Evolutionary conservation across 2,888 invertebrate genomes (phyloP).

Genomic region (Scaptomyza reducta): DNA sequence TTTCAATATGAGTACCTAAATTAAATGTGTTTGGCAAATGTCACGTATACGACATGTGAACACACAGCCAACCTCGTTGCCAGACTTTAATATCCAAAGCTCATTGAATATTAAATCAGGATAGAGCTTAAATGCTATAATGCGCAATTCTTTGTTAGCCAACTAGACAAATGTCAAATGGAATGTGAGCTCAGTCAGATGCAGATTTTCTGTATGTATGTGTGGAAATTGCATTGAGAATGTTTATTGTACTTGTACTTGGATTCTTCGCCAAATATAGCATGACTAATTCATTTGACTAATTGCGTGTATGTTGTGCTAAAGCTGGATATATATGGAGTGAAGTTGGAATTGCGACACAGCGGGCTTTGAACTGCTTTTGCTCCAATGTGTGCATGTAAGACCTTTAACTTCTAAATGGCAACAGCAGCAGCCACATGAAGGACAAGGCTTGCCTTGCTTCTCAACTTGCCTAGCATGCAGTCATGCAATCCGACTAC

Average conservation of each 20-base stretch:
- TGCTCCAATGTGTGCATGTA: constrained; percentile 51
- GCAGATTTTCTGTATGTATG: constrained; percentile 37
- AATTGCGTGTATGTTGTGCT: constrained; percentile 62
- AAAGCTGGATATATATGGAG: constrained; percentile 9
- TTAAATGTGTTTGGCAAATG: constrained; percentile 65
- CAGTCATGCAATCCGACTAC: constrained; percentile 74
- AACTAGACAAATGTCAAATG: constrained; percentile 23
- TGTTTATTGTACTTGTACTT: neutral
- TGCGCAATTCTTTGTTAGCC: constrained; percentile 55
- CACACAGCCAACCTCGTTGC: constrained; percentile 22
- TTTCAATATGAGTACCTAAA: constrained; percentile 29
- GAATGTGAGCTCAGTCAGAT: constrained; percentile 3
- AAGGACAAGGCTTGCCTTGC: constrained; percentile 61
- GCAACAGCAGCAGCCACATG: constrained; percentile 37
- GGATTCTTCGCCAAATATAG: constrained; percentile 25
- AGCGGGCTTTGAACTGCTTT: constrained; percentile 2
- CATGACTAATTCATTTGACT: constrained; percentile 69
- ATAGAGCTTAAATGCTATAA: constrained; percentile 59
- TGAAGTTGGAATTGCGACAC: constrained; percentile 27
- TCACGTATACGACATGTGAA: constrained; percentile 77
- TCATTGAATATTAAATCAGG: constrained; percentile 75
- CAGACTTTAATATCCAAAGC: constrained; percentile 43
- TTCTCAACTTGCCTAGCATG: constrained; percentile 63
- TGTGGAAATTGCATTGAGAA: constrained; percentile 44
- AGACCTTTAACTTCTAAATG: constrained; percentile 63